These are phyloP conservation scores for Aix galericulata DNA, from an alignment of 2,113 vertebrate species.

Conservation along the genomic window DNA sequence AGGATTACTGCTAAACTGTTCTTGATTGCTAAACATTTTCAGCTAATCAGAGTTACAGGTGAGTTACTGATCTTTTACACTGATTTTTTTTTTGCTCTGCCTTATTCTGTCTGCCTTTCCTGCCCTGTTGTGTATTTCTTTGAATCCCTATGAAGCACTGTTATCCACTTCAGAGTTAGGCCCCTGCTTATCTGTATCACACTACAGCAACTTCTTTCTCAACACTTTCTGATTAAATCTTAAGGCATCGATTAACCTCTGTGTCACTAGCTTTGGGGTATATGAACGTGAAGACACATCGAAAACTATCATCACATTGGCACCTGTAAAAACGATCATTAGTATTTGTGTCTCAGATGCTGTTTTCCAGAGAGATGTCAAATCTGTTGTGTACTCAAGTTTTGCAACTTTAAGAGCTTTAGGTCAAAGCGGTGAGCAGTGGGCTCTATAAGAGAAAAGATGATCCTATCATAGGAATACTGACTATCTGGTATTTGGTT, in stretches of 20 bases:
- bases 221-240: constrained; percentile 33
- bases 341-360: neutral
- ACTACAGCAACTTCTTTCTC: neutral
- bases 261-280: neutral
- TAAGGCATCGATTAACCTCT: neutral
- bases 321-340: neutral
- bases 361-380: neutral
- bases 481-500: neutral
- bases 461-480: neutral
- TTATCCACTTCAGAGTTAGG: neutral
- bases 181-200: neutral
- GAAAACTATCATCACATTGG: neutral
- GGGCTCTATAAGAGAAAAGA: neutral
- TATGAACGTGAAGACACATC: neutral
- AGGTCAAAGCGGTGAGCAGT: neutral
- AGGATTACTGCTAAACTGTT: neutral
- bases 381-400: neutral
- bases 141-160: neutral
- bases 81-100: neutral
- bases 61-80: neutral
- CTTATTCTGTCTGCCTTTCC: neutral
- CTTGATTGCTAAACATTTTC: neutral
- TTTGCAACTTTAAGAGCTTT: neutral
- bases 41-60: neutral
- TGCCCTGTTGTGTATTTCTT: neutral